Evolutionary conservation across 2,797 vertebrate species (phyloP).

Genomic region (Ctenopoma multispine): DNA sequence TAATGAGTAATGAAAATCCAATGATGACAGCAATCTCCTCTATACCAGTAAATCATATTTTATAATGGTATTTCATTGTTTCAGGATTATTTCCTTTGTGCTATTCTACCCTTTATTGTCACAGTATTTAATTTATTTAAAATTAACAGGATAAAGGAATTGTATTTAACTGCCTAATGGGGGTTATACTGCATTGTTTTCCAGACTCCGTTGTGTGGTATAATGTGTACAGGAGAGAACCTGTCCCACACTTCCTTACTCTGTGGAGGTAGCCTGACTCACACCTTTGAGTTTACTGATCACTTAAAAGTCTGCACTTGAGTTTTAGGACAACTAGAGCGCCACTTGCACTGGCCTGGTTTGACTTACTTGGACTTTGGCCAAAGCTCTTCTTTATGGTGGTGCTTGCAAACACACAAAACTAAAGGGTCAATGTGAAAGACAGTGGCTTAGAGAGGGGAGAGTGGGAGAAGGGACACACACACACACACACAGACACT

Average conservation of each 20-base stretch:
- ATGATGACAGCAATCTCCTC: no score
- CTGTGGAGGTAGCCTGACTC: background rate
- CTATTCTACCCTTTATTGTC: no score
- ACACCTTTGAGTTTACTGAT: constrained; percentile 13
- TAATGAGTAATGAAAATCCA: no score
- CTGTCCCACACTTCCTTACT: background rate
- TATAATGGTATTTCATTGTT: no score
- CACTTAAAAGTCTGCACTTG: constrained; percentile 14
- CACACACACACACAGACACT: background rate
- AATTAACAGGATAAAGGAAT: no score
- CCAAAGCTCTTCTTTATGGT: constrained; percentile 39
- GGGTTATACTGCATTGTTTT: background rate
- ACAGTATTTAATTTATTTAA: no score
- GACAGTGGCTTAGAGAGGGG: background rate
- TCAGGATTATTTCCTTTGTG: no score
- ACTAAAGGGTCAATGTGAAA: constrained; percentile 23
- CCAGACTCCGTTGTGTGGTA: background rate
- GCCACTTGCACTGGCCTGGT: constrained; percentile 8
- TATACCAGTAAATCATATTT: no score
- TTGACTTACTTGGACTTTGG: constrained; percentile 24
- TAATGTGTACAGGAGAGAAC: background rate
- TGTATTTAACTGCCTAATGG: background rate
- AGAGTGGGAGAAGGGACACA: background rate
- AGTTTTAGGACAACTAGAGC: constrained; percentile 22
- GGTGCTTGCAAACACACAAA: constrained; percentile 22